Base-by-base conservation (phyloP, 2,888 invertebrate species). In the Drosophila bunnanda region DNA sequence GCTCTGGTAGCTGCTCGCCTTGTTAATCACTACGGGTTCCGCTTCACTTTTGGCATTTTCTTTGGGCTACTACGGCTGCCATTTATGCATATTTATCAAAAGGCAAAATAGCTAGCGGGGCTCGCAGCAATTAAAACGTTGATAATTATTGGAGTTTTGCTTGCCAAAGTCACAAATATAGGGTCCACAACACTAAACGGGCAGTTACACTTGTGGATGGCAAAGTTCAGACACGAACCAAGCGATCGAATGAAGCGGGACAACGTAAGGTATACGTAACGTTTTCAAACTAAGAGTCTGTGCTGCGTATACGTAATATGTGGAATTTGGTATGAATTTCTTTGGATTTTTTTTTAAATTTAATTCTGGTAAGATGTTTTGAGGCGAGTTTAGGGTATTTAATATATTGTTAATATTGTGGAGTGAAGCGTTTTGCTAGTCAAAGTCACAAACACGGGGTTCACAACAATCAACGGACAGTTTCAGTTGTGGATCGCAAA, bases 21-120 rank as follows among this genome's bases (percentile, higher is more conserved):
- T 57, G 71, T 71, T 64, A 72, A 36, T 52, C 34, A 22, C 54
- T 32, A 68, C 48, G 54, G 41, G 60, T 60, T 68, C 48, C 54
- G 70, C 57, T 54, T 72, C 54, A 72, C 72, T 54, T 72, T 72
- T 72, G 72, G 56, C 72, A 65, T 68, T 68, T 68, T 48, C 25
- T 39, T 66, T 48, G 44, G 56, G 64, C 71, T 32, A 39, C 71
- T 32, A 39, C 25, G 38, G 9, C 41, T 13, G 4, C 36, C 69
- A 60, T 22, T 70, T 70, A 38, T 36, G 53, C 34, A 22, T 46
- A 60, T 60, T 68, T 48, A 55, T 70, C 46, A 41, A 48, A 55
- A 55, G 64, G 39, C 44, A 34, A 57, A 70, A 55, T 20, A 28
- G 34, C 44, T 56, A 71, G 65, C 53, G 71, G 71, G 64, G 56